Conservation (phyloP, 1,140 invertebrate species). For the Ctenoplectra terminalis region DNA sequence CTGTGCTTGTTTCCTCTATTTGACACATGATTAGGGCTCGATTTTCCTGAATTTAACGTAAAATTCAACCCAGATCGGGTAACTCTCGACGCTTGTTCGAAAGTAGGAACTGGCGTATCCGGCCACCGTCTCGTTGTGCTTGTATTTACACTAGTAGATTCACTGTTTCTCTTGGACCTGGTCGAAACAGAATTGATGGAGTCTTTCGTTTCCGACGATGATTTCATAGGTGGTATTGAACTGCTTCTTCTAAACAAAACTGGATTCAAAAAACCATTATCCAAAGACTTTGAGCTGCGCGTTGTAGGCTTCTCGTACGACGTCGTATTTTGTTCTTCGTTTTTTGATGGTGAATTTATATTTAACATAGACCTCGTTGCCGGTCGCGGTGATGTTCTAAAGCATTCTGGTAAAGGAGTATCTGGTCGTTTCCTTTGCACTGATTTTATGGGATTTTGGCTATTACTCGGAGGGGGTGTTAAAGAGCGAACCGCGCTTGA, state of each 20-base stretch:
- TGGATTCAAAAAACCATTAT: slow-evolving; percentile 64
- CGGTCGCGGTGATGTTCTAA: slow-evolving; percentile 39
- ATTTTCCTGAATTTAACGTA: slow-evolving; percentile 41
- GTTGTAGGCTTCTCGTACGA: slow-evolving; percentile 58
- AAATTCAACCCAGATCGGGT: slow-evolving; percentile 61
- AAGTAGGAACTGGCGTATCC: slow-evolving; percentile 67
- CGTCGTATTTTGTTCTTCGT: slow-evolving; percentile 30
- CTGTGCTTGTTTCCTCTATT: neutral
- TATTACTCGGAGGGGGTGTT: slow-evolving; percentile 18
- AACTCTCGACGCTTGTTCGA: slow-evolving; percentile 45
- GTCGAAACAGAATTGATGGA: neutral
- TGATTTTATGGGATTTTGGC: slow-evolving; percentile 1
- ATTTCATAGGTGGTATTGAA: slow-evolving; percentile 59
- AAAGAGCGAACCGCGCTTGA: slow-evolving; percentile 37
- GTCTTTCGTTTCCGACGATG: slow-evolving; percentile 39
- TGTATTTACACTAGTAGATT: slow-evolving; percentile 16
- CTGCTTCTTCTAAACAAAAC: slow-evolving; percentile 48
- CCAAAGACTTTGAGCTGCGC: slow-evolving; percentile 58
- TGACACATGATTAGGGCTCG: neutral
- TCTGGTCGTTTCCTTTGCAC: slow-evolving; percentile 64
- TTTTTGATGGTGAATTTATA: slow-evolving; percentile 15
- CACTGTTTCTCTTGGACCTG: slow-evolving; percentile 21
- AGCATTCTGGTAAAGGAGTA: slow-evolving; percentile 66
- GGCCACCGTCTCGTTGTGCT: slow-evolving; percentile 47
- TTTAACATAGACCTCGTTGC: slow-evolving; percentile 53